A percentile compares a stretch with the other conserved stretches of the same genome.
phyloP scores from a whole-genome alignment of 2,888 invertebrate genomes.

The Trimorus sp. region DNA sequence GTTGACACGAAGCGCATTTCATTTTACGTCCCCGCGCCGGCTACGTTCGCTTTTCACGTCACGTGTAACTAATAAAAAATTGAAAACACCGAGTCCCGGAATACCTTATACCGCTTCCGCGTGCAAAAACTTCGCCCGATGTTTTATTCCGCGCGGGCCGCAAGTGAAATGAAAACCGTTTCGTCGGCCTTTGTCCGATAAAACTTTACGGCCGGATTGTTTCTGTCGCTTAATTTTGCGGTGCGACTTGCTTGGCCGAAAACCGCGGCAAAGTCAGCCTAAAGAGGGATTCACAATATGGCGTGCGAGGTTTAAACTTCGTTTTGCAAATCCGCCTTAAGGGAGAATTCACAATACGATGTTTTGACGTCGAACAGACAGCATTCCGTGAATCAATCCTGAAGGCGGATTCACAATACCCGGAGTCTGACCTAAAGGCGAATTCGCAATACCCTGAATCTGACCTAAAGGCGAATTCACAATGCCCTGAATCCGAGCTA shows the following conservation, averaged over 20 bases:
- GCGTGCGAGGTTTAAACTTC: no score
- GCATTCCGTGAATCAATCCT: no score
- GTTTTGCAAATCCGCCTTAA: no score
- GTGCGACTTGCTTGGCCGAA: background rate
- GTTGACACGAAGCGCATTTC: constrained; percentile 58
- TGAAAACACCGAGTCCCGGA: constrained; percentile 59
- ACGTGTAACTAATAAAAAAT: constrained; percentile 62
- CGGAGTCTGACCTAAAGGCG: no score
- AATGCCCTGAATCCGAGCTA: no score
- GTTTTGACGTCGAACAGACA: no score
- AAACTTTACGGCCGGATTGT: constrained; percentile 35
- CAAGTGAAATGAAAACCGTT: constrained; percentile 17
- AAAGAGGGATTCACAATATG: no score
- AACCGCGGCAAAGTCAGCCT: no score
- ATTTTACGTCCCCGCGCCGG: constrained; percentile 48
- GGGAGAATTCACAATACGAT: no score
- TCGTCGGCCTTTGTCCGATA: constrained; percentile 29
- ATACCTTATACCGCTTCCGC: constrained; percentile 46
- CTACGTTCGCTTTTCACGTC: constrained; percentile 54
- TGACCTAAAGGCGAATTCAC: no score
- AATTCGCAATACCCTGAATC: no score
- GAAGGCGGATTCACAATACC: no score
- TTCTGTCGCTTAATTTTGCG: constrained; percentile 34
- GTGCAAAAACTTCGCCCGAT: constrained; percentile 42
- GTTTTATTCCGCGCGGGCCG: constrained; percentile 46